Evolutionary conservation across 2,797 vertebrate species (phyloP).

Genomic region (Arctocebus calabarensis): DNA sequence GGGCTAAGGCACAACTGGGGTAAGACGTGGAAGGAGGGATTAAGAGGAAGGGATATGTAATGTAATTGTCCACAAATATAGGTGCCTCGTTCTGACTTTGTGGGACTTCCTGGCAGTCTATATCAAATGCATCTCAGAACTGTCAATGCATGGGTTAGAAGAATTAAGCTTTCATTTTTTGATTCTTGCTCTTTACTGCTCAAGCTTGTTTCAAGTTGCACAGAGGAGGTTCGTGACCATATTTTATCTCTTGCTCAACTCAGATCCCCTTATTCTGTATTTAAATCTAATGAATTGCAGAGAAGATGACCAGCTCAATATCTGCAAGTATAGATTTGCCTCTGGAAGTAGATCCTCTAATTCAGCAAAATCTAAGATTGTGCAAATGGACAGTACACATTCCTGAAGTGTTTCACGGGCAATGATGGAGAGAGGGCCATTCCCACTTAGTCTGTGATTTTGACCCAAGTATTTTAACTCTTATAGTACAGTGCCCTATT

Average conservation of each 20-base stretch:
- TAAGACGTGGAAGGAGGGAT: background rate
- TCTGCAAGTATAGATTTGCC: background rate
- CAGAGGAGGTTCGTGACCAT: too few species aligned
- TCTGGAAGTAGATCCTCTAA: background rate
- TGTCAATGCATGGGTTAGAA: background rate
- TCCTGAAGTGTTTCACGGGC: background rate
- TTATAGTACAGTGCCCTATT: background rate
- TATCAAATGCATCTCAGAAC: background rate
- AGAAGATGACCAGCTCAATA: background rate
- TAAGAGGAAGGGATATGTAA: background rate
- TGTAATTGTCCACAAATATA: background rate
- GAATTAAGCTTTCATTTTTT: background rate
- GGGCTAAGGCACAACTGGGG: background rate
- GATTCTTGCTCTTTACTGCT: background rate
- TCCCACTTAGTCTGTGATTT: background rate
- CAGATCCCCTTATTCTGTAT: background rate
- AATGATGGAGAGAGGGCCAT: background rate
- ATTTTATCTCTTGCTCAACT: background rate
- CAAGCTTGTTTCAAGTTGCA: background rate
- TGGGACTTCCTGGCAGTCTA: background rate
- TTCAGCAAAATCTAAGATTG: background rate
- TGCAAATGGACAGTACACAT: background rate
- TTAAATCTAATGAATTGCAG: background rate
- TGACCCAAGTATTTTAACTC: background rate
- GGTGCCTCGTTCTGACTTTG: background rate